Evolutionary conservation across 1,140 invertebrate genomes (phyloP).

Genomic region (Leptinotarsa undecemlineata): DNA sequence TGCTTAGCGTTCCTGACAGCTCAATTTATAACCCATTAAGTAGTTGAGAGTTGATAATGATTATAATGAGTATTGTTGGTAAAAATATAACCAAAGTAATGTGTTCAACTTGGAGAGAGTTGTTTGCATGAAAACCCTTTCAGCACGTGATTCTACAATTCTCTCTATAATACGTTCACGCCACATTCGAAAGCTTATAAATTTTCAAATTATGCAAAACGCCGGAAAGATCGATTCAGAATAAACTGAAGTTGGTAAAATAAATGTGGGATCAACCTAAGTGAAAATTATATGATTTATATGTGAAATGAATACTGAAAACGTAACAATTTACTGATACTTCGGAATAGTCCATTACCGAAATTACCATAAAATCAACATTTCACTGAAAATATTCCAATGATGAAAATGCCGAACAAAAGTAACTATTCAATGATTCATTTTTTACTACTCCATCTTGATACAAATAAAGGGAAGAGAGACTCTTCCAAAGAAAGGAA

Average conservation of each 20-base stretch:
- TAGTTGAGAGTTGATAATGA: not conserved
- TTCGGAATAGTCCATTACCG: no score
- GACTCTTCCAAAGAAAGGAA: no score
- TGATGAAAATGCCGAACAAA: no score
- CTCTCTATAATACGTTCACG: not conserved
- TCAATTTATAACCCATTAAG: not conserved
- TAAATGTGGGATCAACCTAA: not conserved
- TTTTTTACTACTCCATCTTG: no score
- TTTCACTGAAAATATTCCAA: no score
- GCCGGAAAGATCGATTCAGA: not conserved
- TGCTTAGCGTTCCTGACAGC: not conserved
- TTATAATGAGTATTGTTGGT: not conserved
- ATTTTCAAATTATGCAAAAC: slow-evolving; percentile 3
- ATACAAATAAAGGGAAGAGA: no score
- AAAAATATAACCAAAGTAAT: not conserved
- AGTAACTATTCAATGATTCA: no score
- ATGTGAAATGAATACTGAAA: no score
- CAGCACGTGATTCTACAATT: slow-evolving; percentile 2
- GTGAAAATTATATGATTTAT: not conserved
- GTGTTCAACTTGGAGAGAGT: not conserved
- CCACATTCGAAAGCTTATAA: slow-evolving; percentile 2
- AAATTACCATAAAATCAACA: no score
- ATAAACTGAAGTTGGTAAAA: not conserved
- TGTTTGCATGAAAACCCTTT: slow-evolving; percentile 1
- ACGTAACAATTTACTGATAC: no score